Base-by-base conservation (phyloP, 2,797 vertebrate genomes). In the Taeniopygia guttata region DNA sequence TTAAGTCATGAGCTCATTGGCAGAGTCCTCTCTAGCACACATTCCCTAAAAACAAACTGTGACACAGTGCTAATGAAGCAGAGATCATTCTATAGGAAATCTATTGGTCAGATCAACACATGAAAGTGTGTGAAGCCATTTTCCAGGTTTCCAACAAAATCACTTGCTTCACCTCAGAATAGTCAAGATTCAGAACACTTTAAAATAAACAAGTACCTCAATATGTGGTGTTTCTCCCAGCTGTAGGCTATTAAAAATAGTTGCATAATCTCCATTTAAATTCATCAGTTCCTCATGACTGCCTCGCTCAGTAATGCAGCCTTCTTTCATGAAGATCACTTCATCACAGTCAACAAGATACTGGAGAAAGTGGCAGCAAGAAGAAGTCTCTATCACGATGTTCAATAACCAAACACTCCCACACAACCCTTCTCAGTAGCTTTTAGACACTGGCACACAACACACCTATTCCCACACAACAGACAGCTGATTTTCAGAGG, bases 271-370 rank as follows among this genome's bases (percentile, higher is more conserved):
- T 10, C 98, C 98, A 58, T 98, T 99, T 79, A 99, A 96, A 80
- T 98, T 98, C 98, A 99, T 99, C 95, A 99, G 97, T 42, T 98
- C 97, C 91, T 99, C 99, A 12, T 99, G 99, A 95, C 98, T 98
- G 77, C 99, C 99, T 93, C 98, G 97, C 96, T 99, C 99, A 0
- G 98, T 98, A 75, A 99, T 98, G 74, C 98, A 98, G 73, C 99
- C 99, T 66, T 99, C 99, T 75, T 98, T 98, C 99, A 99, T 98
- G 97, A 99, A 98, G 96, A 99, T 98, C 90, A 99, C 98, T 59
- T 99, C 98, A 95, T 99, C 99, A 95, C 99, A 99, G 93, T 99
- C 98, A 91, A 98, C 98, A 79, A 99, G 97, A 94, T 99, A 99
- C 99, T 99, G 84, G 32, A 96, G 85, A 91, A 87, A 97, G 80